Evolutionary conservation across 1,140 invertebrate genomes (phyloP).

Genomic region (Drosophila bocqueti): DNA sequence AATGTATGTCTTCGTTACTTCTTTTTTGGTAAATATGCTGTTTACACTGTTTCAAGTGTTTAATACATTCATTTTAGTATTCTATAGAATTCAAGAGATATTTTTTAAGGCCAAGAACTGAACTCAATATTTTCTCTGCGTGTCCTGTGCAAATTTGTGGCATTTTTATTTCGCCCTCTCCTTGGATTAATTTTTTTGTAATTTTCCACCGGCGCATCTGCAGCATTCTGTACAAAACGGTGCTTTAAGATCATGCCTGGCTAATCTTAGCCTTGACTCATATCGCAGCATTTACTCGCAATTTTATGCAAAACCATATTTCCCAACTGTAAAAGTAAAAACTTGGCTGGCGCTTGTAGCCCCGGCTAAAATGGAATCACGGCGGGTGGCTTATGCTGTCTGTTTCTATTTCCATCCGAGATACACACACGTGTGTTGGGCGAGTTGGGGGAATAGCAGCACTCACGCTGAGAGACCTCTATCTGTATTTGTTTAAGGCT

Average conservation of each 20-base stretch:
- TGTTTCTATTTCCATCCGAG: slow-evolving; percentile 60
- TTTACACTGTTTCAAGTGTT: background rate
- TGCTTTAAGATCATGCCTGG: slow-evolving; percentile 56
- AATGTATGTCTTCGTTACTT: background rate
- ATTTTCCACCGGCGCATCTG: slow-evolving; percentile 42
- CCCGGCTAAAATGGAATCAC: slow-evolving; percentile 73
- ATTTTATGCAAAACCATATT: slow-evolving; percentile 82
- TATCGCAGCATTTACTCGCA: slow-evolving; percentile 55
- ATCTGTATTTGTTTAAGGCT: slow-evolving; percentile 72
- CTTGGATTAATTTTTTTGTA: slow-evolving; percentile 47
- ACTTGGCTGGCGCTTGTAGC: slow-evolving; percentile 29
- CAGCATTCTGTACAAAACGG: slow-evolving; percentile 50
- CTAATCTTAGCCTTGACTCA: slow-evolving; percentile 69
- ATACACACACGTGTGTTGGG: slow-evolving; percentile 10
- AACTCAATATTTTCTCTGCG: background rate
- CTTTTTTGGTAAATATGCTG: background rate
- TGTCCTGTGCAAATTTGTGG: slow-evolving; percentile 43
- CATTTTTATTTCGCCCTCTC: slow-evolving; percentile 34
- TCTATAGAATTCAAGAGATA: background rate
- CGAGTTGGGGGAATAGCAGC: slow-evolving; percentile 17
- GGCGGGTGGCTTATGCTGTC: slow-evolving; percentile 57
- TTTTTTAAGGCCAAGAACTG: background rate
- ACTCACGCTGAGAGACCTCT: slow-evolving; percentile 20
- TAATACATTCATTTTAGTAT: background rate
- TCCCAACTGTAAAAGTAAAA: slow-evolving; percentile 59